Base-by-base conservation (phyloP, 2,797 vertebrate genomes). In the Hydrocynus forskahlii region DNA sequence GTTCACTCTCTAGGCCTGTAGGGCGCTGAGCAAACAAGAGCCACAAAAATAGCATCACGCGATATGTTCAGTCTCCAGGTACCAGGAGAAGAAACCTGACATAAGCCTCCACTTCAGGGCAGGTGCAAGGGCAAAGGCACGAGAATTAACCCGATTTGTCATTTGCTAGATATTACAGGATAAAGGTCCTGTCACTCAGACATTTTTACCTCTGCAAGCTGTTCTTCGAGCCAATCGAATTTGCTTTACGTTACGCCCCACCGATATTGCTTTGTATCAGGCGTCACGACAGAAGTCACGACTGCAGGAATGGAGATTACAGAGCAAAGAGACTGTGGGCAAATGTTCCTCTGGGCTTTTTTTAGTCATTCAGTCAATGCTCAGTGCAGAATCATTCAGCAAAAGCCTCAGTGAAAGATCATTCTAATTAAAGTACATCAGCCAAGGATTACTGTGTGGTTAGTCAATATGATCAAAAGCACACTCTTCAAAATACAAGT, bases 21-120 rank as follows among this genome's bases (percentile, higher is more conserved):
- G 40, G 69, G 10, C 35, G 16, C 43, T 57, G 59, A 75, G 54
- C 62, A n/a, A 78, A 75, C 12, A 14, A 17, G 68, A 68, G n/a
- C 62, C 62, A 25, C 40, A 19, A 52, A 78, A 78, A 75, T 78
- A 74, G 71, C 76, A 25, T 21, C 38, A 12, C 55, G 55, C 76
- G 59, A 38, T 29, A 50, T 13, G 80, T 29, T 78, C 43, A 14
- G 59, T 78, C 70, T 74, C 60, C 62, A 74, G 19, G 57, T 21
- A 40, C 17, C n/a, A 21, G 38, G 40, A 14, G 3, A 67, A 21
- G 6, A 23, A 73, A 35, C 7, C 45, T 43, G 12, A 50, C 7
- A 1, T 2, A 66, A 72, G 13, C 19, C 59, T 29, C 25, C 64
- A 2, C 52, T 17, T 67, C 35, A 35, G 75, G 50, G 62, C 8